A percentile compares a stretch with the other conserved stretches of the same genome.
phyloP scores from a whole-genome alignment of 2,797 vertebrate species.

The Cirrhinus mrigala region DNA sequence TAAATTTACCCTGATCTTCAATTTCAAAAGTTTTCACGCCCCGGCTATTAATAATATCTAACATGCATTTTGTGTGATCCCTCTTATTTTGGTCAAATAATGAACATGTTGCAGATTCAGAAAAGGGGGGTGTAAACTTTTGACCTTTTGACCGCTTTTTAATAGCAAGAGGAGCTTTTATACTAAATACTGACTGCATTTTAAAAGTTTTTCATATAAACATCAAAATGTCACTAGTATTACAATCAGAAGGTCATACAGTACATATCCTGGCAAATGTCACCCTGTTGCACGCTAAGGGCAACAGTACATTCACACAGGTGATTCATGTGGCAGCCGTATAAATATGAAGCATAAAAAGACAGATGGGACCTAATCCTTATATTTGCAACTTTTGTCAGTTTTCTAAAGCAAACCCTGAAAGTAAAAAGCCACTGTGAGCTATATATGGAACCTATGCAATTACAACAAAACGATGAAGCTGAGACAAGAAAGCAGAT shows the following conservation, averaged over 20 bases:
- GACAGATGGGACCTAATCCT: not conserved
- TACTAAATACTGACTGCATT: not conserved
- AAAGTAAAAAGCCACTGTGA: slow-evolving; percentile 12
- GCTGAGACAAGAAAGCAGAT: slow-evolving; percentile 24
- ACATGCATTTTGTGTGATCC: no score
- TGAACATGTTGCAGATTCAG: no score
- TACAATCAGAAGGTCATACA: slow-evolving; percentile 25
- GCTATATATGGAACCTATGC: not conserved
- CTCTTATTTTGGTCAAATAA: no score
- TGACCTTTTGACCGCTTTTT: not conserved
- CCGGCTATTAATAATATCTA: no score
- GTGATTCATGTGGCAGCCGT: slow-evolving; percentile 5
- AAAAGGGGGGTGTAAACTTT: no score
- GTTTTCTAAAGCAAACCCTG: slow-evolving; percentile 21
- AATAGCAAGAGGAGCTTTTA: not conserved
- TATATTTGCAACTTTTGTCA: slow-evolving; percentile 27
- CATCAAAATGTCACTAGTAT: slow-evolving; percentile 7
- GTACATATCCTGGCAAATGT: not conserved
- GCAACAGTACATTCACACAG: slow-evolving; percentile 9
- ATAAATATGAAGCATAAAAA: not conserved
- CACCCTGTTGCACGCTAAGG: not conserved
- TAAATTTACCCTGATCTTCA: no score
- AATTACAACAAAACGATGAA: slow-evolving; percentile 32
- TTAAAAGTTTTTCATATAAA: not conserved
- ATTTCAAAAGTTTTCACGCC: no score